Conservation (phyloP, 2,113 vertebrate genomes). For the Phoenicopterus ruber region DNA sequence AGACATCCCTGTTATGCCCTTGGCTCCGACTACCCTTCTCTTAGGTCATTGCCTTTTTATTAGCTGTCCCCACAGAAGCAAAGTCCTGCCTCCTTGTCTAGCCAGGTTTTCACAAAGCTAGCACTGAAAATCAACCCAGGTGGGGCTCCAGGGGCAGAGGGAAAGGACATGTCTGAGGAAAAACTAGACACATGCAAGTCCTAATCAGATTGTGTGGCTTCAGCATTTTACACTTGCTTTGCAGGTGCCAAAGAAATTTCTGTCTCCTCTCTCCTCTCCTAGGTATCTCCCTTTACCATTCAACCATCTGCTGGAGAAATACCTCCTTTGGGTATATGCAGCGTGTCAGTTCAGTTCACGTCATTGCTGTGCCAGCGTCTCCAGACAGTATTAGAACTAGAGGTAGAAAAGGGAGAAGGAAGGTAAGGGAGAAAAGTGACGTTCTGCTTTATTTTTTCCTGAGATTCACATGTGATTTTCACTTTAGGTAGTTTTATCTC, state of each 20-base stretch:
- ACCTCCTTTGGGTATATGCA: conserved; percentile 70
- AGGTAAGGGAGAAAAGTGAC: conserved; percentile 71
- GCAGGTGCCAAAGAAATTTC: neutral
- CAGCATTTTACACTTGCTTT: neutral
- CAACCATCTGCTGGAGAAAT: conserved; percentile 80
- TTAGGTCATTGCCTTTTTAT: neutral
- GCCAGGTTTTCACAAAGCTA: neutral
- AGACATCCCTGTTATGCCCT: neutral
- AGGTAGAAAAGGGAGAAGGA: conserved; percentile 81
- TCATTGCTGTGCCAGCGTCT: conserved; percentile 74
- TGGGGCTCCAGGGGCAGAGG: neutral
- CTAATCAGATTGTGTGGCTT: neutral
- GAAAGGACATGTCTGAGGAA: neutral
- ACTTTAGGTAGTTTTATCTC: neutral
- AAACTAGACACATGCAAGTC: neutral
- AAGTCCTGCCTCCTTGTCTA: neutral
- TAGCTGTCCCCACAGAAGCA: neutral
- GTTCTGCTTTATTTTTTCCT: neutral
- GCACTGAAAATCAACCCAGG: neutral
- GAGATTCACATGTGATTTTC: neutral
- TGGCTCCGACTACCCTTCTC: neutral
- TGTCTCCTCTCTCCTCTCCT: neutral
- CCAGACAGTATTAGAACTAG: conserved; percentile 80
- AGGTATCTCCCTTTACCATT: conserved; percentile 77
- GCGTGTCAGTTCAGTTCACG: conserved; percentile 75